Conservation (phyloP, 2,797 vertebrate genomes). For the Clamator glandarius region DNA sequence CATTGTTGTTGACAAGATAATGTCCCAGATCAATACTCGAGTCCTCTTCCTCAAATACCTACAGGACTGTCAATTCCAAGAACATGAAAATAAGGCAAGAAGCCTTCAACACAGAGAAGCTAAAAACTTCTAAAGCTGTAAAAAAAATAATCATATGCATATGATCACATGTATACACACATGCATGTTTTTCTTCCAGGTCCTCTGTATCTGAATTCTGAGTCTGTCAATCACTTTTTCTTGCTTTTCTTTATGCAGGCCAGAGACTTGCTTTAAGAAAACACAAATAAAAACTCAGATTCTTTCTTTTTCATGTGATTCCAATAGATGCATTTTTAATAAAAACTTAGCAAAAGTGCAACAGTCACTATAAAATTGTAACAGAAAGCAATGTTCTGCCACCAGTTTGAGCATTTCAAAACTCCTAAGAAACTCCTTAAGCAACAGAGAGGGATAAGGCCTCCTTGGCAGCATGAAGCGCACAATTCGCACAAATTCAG, state of each 20-base stretch:
- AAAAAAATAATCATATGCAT: background rate
- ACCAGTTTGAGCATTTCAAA: background rate
- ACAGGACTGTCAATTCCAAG: background rate
- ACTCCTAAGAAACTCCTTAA: background rate
- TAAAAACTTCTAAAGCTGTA: background rate
- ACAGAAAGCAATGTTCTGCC: background rate
- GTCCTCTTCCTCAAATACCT: background rate
- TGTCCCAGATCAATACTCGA: background rate
- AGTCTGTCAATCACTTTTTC: background rate
- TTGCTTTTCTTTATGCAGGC: background rate
- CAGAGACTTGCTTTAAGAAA: background rate
- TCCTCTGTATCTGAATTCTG: background rate
- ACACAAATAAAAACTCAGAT: background rate
- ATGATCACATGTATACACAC: background rate
- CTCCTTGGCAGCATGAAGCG: background rate
- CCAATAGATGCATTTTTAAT: background rate
- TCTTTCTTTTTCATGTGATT: background rate
- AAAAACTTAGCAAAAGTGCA: background rate
- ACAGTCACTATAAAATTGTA: background rate
- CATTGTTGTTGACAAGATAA: background rate
- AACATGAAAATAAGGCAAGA: background rate
- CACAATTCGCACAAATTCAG: background rate
- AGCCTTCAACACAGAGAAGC: background rate
- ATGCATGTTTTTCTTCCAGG: fast-evolving
- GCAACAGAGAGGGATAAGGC: background rate